Conservation (phyloP, 2,888 invertebrate species). For the Eilema sororculum region DNA sequence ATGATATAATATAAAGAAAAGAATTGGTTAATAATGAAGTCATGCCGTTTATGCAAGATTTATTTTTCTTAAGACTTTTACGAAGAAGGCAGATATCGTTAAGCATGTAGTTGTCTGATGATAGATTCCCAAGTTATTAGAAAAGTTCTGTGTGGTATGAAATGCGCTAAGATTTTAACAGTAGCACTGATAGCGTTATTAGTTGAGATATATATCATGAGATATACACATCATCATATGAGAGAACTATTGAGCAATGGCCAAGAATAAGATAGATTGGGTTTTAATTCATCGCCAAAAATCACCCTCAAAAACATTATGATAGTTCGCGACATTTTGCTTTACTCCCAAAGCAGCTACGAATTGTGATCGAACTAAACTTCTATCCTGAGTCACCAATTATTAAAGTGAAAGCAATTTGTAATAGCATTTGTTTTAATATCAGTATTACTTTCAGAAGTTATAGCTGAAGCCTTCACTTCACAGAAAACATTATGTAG, state of each 20-base stretch:
- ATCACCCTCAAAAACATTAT: too few species aligned
- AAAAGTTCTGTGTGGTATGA: not conserved
- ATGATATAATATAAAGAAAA: conserved; percentile 51
- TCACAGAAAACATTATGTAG: not conserved
- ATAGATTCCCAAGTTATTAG: not conserved
- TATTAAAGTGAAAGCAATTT: not conserved
- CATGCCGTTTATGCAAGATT: conserved; percentile 1
- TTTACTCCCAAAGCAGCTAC: not conserved
- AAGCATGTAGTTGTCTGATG: not conserved
- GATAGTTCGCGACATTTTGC: not conserved
- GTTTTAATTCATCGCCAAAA: not conserved
- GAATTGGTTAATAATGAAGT: conserved; percentile 10
- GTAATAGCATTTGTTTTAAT: not conserved
- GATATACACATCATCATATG: too few species aligned
- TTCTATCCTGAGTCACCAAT: not conserved
- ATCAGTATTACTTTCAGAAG: not conserved
- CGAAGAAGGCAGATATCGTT: not conserved
- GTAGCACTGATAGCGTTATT: not conserved
- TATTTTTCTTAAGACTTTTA: not conserved
- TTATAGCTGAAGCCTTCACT: not conserved
- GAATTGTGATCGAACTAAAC: not conserved
- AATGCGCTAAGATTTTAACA: not conserved
- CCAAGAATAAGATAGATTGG: not conserved
- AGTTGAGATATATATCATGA: not conserved
- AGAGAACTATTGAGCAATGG: not conserved